Percentiles rank a stretch among this genome's conserved stretches.
These are phyloP conservation scores for Chamaetylas fuelleborni DNA, from an alignment of 2,113 vertebrate species.

Conservation along the genomic window DNA sequence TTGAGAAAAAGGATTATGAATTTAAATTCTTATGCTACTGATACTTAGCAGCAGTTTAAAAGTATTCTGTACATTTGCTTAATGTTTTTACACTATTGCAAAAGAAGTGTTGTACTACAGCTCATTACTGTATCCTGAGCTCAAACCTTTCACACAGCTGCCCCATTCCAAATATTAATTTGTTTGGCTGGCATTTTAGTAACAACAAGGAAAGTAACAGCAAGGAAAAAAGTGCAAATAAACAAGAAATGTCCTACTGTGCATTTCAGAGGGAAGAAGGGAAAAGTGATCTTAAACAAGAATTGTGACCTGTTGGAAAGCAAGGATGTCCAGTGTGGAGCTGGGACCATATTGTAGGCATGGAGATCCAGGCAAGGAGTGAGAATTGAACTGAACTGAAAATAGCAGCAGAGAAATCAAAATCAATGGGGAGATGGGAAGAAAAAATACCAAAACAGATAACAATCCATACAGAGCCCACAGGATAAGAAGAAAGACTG, in stretches of 20 bases:
- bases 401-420: background rate
- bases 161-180: background rate
- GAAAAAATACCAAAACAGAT: background rate
- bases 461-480: background rate
- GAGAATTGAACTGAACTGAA: background rate
- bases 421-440: background rate
- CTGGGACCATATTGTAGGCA: fast-evolving
- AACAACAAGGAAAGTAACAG: background rate
- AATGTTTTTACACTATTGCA: background rate
- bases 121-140: background rate
- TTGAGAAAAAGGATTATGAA: background rate
- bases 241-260: background rate
- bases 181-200: background rate
- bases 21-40: background rate
- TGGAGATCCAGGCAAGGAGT: background rate
- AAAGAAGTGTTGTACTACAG: background rate
- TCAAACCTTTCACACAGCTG: background rate
- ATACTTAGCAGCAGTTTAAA: background rate
- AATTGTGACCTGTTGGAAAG: background rate
- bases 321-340: background rate
- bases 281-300: background rate
- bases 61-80: background rate
- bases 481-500: background rate
- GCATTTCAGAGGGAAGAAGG: background rate
- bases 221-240: background rate